Evolutionary conservation across 2,888 invertebrate genomes (phyloP), one percentile per base, ranked within the genome.

Genomic region (Brachycybe producta): DNA sequence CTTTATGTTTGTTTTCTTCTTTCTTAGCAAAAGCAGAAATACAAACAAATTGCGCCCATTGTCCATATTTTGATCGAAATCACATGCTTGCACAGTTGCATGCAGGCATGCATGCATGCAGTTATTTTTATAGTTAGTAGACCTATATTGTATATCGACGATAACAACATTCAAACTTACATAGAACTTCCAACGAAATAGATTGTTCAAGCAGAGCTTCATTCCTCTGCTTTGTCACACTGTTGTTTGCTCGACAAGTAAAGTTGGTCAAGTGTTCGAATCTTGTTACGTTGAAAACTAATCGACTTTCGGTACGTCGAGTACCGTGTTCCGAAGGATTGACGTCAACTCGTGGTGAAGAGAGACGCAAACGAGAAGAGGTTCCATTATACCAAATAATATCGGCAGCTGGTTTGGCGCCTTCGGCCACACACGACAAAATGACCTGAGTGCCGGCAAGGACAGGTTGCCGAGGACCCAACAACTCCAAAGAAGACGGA

Each of bases 381-480:
- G 83, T 79, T 17, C 81, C 79, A 65, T 90, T 90, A 69, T 75
- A 83, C 90, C 90, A 91, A 52, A 81, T 78, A 53, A 91, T 75
- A 58, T 76, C 78, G 8, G 88, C 88, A 0, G 84, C 77, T 0
- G 91, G 91, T 41, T 83, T 72, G 0, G 90, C 87, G 0, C 85
- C 87, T 32, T 51, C 51, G 15, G 51, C 45, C 19, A 38, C 30
- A 65, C 91, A 91, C 64, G 79, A 75, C 54, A 91, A 74, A 48
- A 80, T 76, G 48, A 90, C 81, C 60, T 80, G 76, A 5, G 80
- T 80, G 24, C 85, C 87, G 61, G 84, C 82, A 7, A 82, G 79
- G 26, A 83, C 83, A 65, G 86, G 82, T 58, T 79, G 77, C 36
- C 79, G 78, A 17, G 84, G 79, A 3, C 87, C 86, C 24, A 75